Evolutionary conservation across 2,888 invertebrate genomes (phyloP).

Genomic region (Falcaria lacertinaria): DNA sequence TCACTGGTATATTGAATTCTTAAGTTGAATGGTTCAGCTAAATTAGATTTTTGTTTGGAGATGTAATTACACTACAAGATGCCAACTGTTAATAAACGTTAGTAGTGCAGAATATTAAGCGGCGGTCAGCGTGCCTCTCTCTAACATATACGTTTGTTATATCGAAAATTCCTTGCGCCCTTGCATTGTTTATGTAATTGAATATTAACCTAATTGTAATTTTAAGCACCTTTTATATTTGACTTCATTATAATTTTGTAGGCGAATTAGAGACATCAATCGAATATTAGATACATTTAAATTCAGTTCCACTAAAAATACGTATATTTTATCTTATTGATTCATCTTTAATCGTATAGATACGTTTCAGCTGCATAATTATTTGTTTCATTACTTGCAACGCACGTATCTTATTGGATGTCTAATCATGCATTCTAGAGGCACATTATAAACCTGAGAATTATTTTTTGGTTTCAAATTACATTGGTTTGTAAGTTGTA

Average conservation of each 20-base stretch:
- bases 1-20: too few relatives aligned
- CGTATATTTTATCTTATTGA: constrained; percentile 8
- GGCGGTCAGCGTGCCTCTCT: too few relatives aligned
- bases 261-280: background rate
- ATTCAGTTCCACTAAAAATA: constrained; percentile 1
- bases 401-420: constrained; percentile 5
- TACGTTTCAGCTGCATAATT: background rate
- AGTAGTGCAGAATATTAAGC: too few relatives aligned
- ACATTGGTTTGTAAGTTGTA: background rate
- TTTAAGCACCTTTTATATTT: background rate
- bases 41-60: too few relatives aligned
- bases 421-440: constrained; percentile 1
- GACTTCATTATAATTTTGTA: background rate
- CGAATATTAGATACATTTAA: constrained; percentile 2
- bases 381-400: constrained; percentile 7
- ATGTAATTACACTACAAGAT: too few relatives aligned
- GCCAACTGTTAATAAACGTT: too few relatives aligned
- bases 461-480: background rate
- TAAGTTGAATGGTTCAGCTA: too few relatives aligned
- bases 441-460: background rate
- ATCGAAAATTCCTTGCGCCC: background rate
- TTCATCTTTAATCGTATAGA: background rate
- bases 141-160: too few relatives aligned
- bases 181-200: background rate
- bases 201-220: background rate